Conservation (phyloP, 2,797 vertebrate species). For the Mormyrops boulengeri region DNA sequence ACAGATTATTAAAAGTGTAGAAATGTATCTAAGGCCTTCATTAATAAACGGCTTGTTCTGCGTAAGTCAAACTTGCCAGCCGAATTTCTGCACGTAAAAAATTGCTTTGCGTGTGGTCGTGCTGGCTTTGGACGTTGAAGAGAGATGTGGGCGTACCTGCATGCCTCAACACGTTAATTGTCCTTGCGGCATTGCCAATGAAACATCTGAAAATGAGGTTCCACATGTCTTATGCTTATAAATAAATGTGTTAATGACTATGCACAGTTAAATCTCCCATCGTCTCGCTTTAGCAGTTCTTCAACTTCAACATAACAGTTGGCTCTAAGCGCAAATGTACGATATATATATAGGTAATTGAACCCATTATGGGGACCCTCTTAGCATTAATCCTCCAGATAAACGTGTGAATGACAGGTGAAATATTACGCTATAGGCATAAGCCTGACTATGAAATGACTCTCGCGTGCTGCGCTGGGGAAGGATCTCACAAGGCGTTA, state of each 20-base stretch:
- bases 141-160: conserved; percentile 25
- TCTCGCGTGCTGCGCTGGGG: not conserved
- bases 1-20: not conserved
- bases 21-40: not conserved
- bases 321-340: conserved; percentile 50
- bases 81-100: not conserved
- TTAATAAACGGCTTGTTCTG: not conserved
- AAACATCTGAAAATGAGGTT: conserved; percentile 59
- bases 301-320: conserved; percentile 39
- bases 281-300: conserved; percentile 36
- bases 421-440: conserved; percentile 41
- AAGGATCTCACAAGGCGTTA: not conserved
- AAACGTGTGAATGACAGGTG: conserved; percentile 43
- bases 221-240: conserved; percentile 55
- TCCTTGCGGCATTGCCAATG: conserved; percentile 31
- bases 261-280: conserved; percentile 50
- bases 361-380: conserved; percentile 43
- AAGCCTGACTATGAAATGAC: conserved; percentile 7
- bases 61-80: not conserved
- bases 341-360: conserved; percentile 56
- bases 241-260: conserved; percentile 69
- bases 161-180: conserved; percentile 50
- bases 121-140: not conserved
- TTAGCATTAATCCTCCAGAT: conserved; percentile 56
- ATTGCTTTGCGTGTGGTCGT: not conserved